phyloP scores from a whole-genome alignment of 2,113 vertebrate species.

The Rattus norvegicus region DNA sequence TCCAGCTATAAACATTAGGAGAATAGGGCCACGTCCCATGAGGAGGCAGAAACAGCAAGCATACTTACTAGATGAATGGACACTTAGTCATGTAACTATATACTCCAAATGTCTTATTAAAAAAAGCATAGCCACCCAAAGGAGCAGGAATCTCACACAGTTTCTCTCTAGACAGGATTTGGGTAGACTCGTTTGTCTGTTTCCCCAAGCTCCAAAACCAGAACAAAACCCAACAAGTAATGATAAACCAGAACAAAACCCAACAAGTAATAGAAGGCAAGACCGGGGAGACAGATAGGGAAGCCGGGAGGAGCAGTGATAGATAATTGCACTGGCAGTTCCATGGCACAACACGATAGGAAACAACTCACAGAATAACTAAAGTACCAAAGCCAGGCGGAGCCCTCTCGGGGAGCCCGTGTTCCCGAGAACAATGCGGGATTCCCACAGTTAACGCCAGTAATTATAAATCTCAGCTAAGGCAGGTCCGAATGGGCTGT shows the following conservation, averaged over 20 bases:
- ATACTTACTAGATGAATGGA: background rate
- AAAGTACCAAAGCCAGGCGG: background rate
- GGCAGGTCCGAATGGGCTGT: background rate
- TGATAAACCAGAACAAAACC: background rate
- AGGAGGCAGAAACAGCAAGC: background rate
- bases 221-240: background rate
- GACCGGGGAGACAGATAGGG: background rate
- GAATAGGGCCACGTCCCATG: background rate
- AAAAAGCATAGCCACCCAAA: background rate
- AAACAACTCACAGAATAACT: background rate
- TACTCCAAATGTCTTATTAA: background rate
- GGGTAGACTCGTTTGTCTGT: slow-evolving; percentile 10
- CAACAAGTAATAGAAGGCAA: background rate
- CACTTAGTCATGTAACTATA: slow-evolving; percentile 14
- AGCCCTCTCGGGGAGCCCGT: background rate
- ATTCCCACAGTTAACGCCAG: background rate
- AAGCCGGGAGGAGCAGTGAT: background rate
- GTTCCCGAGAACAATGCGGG: background rate
- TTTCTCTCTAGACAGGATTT: background rate
- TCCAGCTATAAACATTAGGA: background rate
- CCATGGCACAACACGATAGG: background rate
- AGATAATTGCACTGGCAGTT: background rate
- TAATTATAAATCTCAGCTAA: slow-evolving; percentile 1
- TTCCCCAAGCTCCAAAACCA: slow-evolving; percentile 9
- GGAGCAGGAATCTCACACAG: background rate